Percentiles rank a stretch among this genome's conserved stretches.
These are phyloP conservation scores for Hucho hucho DNA, from an alignment of 2,113 vertebrate species.

Conservation along the genomic window DNA sequence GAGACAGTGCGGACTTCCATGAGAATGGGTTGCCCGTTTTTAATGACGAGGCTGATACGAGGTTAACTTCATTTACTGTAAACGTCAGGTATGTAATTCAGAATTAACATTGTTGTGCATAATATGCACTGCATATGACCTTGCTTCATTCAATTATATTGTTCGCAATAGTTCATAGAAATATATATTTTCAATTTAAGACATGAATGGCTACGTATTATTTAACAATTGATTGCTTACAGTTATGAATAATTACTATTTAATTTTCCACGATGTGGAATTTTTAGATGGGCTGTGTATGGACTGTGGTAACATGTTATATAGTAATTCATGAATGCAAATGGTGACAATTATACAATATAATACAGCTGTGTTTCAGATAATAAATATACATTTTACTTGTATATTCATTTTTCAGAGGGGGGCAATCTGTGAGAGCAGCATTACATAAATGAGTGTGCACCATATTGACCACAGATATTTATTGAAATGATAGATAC, in stretches of 20 bases:
- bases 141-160: neutral
- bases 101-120: neutral
- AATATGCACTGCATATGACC: neutral
- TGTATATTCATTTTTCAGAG: too few species aligned
- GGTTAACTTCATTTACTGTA: constrained; percentile 47
- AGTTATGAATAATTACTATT: too few species aligned
- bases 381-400: neutral
- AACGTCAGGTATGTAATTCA: constrained; percentile 44
- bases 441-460: too few species aligned
- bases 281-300: too few species aligned
- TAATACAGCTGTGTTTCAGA: neutral
- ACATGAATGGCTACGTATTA: too few species aligned
- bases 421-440: too few species aligned
- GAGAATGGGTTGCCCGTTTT: constrained; percentile 23
- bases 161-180: neutral
- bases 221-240: too few species aligned
- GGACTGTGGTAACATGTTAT: too few species aligned
- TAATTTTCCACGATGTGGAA: too few species aligned
- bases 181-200: too few species aligned
- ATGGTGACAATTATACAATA: neutral
- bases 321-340: constrained; percentile 1
- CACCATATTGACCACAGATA: too few species aligned
- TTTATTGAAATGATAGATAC: too few species aligned
- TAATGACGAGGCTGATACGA: constrained; percentile 39
- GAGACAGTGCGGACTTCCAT: constrained; percentile 49